Evolutionary conservation across 2,113 vertebrate species (phyloP).

Genomic region (Anthoscopus minutus): DNA sequence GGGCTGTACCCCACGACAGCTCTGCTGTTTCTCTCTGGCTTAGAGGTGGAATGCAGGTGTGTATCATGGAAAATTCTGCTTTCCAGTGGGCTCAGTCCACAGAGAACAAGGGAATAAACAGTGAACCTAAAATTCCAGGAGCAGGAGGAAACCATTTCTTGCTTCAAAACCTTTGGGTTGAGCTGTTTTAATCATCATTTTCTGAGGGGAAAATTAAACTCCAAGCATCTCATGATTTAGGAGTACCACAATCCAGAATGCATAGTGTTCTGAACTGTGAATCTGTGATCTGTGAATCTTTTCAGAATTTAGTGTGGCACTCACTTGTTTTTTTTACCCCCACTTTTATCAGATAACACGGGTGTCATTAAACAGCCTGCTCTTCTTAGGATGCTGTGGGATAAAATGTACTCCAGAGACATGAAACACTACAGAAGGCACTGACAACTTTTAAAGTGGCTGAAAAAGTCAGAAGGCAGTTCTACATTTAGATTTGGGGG

Average conservation of each 20-base stretch:
- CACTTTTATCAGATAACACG: not conserved
- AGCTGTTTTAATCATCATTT: not conserved
- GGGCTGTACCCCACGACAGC: not conserved
- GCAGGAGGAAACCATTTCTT: not conserved
- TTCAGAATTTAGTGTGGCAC: not conserved
- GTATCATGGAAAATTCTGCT: not conserved
- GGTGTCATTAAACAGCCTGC: not conserved
- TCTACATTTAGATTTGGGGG: not conserved
- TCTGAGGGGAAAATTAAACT: not conserved
- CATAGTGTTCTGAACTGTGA: not conserved
- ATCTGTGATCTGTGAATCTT: not conserved
- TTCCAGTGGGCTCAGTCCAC: not conserved
- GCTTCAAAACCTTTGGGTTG: not conserved
- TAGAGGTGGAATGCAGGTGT: not conserved
- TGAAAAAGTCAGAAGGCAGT: not conserved
- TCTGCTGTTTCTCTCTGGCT: not conserved
- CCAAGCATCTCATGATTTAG: not conserved
- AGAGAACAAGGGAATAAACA: not conserved
- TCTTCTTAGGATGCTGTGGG: not conserved
- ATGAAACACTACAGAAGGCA: not conserved
- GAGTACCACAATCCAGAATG: not conserved
- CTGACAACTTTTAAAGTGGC: not conserved
- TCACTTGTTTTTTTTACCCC: not conserved
- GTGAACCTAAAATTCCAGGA: not conserved
- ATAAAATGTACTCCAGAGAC: not conserved